phyloP scores from a whole-genome alignment of 2,113 vertebrate genomes.

The Gavia stellata region DNA sequence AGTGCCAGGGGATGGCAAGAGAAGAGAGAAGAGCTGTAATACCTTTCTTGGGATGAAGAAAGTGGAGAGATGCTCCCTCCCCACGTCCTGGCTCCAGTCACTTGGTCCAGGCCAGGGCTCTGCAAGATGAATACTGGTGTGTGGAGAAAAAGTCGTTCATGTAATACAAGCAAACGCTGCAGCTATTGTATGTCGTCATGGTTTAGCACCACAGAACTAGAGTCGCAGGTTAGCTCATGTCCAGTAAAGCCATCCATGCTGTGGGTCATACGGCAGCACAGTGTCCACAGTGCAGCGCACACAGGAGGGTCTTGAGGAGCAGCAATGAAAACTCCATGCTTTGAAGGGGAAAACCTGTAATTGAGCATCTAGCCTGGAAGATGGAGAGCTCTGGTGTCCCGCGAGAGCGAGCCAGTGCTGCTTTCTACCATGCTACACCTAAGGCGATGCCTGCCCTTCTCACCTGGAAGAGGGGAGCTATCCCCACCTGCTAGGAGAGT shows the following conservation, averaged over 20 bases:
- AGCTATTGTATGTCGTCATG: accelerated
- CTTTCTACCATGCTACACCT: neutral
- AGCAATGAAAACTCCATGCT: neutral
- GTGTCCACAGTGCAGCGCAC: accelerated
- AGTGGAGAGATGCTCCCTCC: neutral
- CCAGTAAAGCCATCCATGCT: accelerated
- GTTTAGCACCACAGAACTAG: neutral
- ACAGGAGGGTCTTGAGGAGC: neutral
- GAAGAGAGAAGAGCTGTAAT: neutral
- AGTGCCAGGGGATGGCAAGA: neutral
- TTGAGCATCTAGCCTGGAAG: neutral
- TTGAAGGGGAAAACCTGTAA: neutral
- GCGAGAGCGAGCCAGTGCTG: neutral
- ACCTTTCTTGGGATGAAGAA: neutral
- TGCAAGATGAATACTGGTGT: neutral
- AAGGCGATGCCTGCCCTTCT: neutral
- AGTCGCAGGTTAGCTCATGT: neutral
- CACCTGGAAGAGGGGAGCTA: no score
- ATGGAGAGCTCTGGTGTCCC: neutral
- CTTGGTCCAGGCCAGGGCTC: neutral
- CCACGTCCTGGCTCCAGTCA: neutral
- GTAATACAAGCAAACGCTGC: neutral
- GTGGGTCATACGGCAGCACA: neutral
- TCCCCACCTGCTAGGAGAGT: neutral
- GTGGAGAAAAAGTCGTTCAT: neutral